These are phyloP conservation scores for Seriola rivoliana DNA, from an alignment of 2,113 vertebrate species.

Conservation along the genomic window DNA sequence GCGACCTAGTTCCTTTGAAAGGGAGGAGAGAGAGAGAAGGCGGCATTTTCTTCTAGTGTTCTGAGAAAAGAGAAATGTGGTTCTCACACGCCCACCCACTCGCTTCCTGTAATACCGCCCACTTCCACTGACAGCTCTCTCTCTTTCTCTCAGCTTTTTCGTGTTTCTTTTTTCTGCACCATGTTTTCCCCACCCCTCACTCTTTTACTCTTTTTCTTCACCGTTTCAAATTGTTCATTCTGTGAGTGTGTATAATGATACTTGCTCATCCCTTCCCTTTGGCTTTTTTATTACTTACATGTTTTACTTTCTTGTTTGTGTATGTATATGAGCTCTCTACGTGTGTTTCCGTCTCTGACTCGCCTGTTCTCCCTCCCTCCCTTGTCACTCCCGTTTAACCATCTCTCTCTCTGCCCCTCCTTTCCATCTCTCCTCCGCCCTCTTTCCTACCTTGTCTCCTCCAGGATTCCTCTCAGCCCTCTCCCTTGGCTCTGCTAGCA, in stretches of 20 bases:
- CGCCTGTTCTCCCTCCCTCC: constrained; percentile 12
- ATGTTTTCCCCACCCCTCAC: constrained; percentile 43
- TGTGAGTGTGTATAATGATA: constrained; percentile 11
- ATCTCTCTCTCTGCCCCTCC: constrained; percentile 29
- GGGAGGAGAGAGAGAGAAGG: constrained; percentile 69
- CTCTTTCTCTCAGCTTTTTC: constrained; percentile 68
- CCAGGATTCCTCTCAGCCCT: constrained; percentile 98
- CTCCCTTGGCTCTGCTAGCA: constrained; percentile 96
- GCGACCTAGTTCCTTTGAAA: constrained; percentile 80
- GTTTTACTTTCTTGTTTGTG: constrained; percentile 38
- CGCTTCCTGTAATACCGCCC: constrained; percentile 86
- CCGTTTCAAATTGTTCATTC: constrained; percentile 35
- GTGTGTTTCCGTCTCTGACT: constrained; percentile 8
- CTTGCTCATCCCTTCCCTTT: constrained; percentile 10
- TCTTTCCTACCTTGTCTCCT: background rate
- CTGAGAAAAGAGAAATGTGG: constrained; percentile 85
- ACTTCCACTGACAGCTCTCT: constrained; percentile 83
- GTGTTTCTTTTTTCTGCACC: constrained; percentile 59
- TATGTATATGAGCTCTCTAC: constrained; percentile 1
- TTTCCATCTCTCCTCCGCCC: constrained; percentile 3
- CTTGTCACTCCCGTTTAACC: constrained; percentile 38
- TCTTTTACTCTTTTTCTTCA: constrained; percentile 28
- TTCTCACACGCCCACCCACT: constrained; percentile 86
- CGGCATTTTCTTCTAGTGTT: constrained; percentile 78
- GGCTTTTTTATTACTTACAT: constrained; percentile 22